phyloP scores from a whole-genome alignment of 2,888 invertebrate genomes.

The Perithous albicinctus region DNA sequence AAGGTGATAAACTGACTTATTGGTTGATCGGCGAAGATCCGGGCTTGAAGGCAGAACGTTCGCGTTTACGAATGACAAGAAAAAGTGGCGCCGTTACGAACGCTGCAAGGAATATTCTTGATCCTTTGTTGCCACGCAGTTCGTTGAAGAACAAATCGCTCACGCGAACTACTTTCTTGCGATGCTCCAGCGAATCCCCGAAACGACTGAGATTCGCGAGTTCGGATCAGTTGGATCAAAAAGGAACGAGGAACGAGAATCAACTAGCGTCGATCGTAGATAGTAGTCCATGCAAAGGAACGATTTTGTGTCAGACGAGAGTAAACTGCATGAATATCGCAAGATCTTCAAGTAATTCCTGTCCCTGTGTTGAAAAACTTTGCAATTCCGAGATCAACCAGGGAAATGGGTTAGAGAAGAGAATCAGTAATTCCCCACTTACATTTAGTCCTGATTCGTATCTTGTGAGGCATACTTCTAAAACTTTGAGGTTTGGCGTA shows the following conservation, averaged over 20 bases:
- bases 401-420: constrained; percentile 12
- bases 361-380: constrained; percentile 89
- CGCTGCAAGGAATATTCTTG: constrained; percentile 46
- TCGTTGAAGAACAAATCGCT: constrained; percentile 90
- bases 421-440: constrained; percentile 4
- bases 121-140: constrained; percentile 86
- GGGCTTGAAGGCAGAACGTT: constrained; percentile 86
- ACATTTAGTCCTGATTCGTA: constrained; percentile 21
- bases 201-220: constrained; percentile 93
- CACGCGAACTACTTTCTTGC: constrained; percentile 81
- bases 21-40: constrained; percentile 93
- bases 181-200: constrained; percentile 94
- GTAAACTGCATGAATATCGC: constrained; percentile 72
- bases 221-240: constrained; percentile 88
- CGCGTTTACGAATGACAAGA: constrained; percentile 85
- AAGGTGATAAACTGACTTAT: constrained; percentile 93
- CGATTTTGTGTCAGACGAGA: constrained; percentile 83
- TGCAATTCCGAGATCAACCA: constrained; percentile 62
- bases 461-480: constrained; percentile 49
- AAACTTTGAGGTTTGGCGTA: constrained; percentile 64
- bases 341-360: constrained; percentile 88
- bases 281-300: constrained; percentile 86
- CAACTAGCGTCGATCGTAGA: constrained; percentile 87
- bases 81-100: constrained; percentile 76
- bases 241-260: constrained; percentile 85